Base-by-base conservation (phyloP, 2,797 vertebrate species). In the Clarias pachynema region DNA sequence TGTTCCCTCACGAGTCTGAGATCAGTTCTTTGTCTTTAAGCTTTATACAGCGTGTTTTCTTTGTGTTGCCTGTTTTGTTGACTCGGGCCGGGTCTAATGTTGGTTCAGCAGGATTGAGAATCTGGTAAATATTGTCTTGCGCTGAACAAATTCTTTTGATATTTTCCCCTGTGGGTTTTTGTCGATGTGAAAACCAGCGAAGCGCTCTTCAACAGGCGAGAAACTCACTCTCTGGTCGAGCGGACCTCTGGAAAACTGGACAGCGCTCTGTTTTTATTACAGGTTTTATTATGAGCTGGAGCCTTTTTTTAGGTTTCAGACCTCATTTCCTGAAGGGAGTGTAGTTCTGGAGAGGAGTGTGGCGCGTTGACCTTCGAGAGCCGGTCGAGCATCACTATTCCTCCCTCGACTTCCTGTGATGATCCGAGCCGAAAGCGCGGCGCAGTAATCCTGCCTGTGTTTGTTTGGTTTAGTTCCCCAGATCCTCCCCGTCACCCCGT, bases 261-360 rank as follows among this genome's bases (percentile, higher is more conserved):
- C 80, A 10, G 53, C 18, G 16, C 24, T 49, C 63, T 83, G 60
- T 80, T 69, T 68, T 85, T 65, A 49, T 78, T 57, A 72, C 18
- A 44, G 57, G 24, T 29, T 85, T 84, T 70, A 83, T 86, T 85
- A 75, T 68, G 20, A 44, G 56, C 53, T 70, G 72, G 68, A 69
- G 60, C 56, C 44, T 44, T 31, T 53, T 49, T 63, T 80, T 84
- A 14, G 57, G 31, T 81, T 81, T 75, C n/a, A 68, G 80, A 68
- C 72, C 84, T 88, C 82, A 85, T 88, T 90, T 89, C 81, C 88
- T 89, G 79, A 81, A 83, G 84, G 79, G 81, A 86, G 77, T 72
- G 57, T 37, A 68, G 57, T 40, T 66, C 12, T 0, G 72, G 2
- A 81, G 81, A 77, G 77, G 80, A 85, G 72, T 31, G 62, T 78